Evolutionary conservation across 2,888 invertebrate genomes (phyloP), one percentile per base, ranked within the genome.

Genomic region (Pyralis farinalis): DNA sequence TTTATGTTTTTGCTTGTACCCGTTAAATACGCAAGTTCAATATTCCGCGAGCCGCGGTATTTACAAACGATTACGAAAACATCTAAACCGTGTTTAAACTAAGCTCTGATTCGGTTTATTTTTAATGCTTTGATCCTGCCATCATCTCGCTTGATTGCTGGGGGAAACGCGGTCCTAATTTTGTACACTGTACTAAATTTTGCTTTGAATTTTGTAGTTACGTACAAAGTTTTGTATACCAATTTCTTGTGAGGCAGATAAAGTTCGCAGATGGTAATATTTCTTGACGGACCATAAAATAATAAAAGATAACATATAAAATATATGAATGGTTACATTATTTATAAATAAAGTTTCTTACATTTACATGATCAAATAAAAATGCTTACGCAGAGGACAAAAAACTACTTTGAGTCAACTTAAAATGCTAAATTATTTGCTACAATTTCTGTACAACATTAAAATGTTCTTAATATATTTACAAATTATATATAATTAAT

Each of bases 51-150:
- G 55, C 55, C 55, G 61, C 58, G 45, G 47, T 78, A 76, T 77
- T 77, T 78, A 78, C 63, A 57, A 71, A 71, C 64, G 72, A 78
- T 79, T 77, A 75, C 63, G 58, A 69, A 71, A 73, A 70, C 72
- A 74, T 77, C 76, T 71, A 71, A 64, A 58, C 62, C 58, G 60
- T 59, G 56, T 51, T 52, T 58, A 56, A 57, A 53, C 58, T 69
- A 60, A 65, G 71, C 76, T 73, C 67, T 66, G 68, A 68, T 66
- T 62, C 55, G 55, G 63, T 62, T 74, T 76, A 67, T 73, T 71
- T 75, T 64, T 74, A 64, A 62, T 51, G 62, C 75, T 82, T 84
- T 84, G 82, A 82, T 82, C 71, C 72, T 53, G 49, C 46, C 54
- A 59, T 58, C 55, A 57, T 68, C 63, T 58, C 39, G 55, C 59